These are phyloP conservation scores for Cosmopolites sordidus DNA, from an alignment of 2,888 invertebrate species.

Conservation along the genomic window DNA sequence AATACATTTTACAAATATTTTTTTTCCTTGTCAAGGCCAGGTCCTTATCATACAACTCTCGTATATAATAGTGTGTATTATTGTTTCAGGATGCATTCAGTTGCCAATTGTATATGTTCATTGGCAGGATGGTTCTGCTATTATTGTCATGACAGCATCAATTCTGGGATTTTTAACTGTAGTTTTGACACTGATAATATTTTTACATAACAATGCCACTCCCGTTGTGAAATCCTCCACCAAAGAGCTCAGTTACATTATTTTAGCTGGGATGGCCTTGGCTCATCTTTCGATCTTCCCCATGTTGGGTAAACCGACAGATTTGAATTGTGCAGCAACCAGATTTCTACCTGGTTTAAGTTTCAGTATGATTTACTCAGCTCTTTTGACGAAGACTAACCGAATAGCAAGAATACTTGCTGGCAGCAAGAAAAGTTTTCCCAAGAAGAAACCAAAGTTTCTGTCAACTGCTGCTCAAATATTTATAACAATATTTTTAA, in stretches of 20 bases:
- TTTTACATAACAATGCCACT: constrained; percentile 65
- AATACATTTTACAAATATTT: too few relatives aligned
- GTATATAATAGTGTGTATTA: too few relatives aligned
- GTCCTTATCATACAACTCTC: too few relatives aligned
- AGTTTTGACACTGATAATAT: constrained; percentile 56
- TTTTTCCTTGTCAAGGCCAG: too few relatives aligned
- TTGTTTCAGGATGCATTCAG: constrained; percentile 52
- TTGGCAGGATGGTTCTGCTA: constrained; percentile 60
- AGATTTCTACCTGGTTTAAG: constrained; percentile 47
- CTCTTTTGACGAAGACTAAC: constrained; percentile 72
- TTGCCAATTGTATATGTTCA: constrained; percentile 60
- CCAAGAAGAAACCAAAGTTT: constrained; percentile 63
- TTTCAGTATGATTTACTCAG: constrained; percentile 70
- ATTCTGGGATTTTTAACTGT: constrained; percentile 62
- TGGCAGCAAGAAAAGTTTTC: constrained; percentile 66
- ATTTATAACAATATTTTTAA: constrained; percentile 60
- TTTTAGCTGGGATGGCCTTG: constrained; percentile 58
- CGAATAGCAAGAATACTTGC: constrained; percentile 71
- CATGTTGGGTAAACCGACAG: constrained; percentile 60
- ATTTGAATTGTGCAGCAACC: constrained; percentile 50
- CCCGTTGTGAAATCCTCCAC: constrained; percentile 72
- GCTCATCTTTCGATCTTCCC: constrained; percentile 61
- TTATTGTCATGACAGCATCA: constrained; percentile 58
- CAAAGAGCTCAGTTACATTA: constrained; percentile 64
- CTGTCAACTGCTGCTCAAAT: constrained; percentile 59